Evolutionary conservation across 1,140 invertebrate species (phyloP).

Genomic region (Trichonephila clavata): DNA sequence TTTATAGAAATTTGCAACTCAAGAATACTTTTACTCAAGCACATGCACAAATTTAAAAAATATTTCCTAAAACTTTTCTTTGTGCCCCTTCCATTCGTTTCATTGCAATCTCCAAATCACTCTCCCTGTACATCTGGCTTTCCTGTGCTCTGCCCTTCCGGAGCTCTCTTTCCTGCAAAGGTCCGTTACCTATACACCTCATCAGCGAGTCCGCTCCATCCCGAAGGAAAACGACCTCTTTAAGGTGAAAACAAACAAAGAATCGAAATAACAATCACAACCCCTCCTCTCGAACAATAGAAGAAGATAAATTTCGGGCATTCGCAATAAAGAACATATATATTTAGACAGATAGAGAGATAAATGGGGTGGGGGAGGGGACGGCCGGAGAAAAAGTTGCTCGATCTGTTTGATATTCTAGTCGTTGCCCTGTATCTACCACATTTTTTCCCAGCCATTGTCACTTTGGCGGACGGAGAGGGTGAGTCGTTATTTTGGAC

Average conservation of each 20-base stretch:
- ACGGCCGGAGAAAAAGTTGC: too few relatives aligned
- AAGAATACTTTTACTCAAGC: too few relatives aligned
- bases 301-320: conserved; percentile 67
- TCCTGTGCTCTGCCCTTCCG: neutral
- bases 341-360: conserved; percentile 73
- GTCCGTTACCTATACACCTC: neutral
- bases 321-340: conserved; percentile 72
- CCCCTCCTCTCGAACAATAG: conserved; percentile 31
- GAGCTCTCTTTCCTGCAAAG: neutral
- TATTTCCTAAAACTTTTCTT: too few relatives aligned
- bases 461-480: conserved; percentile 47
- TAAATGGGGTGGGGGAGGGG: neutral
- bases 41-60: too few relatives aligned
- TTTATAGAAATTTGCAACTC: too few relatives aligned
- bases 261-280: conserved; percentile 52
- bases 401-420: conserved; percentile 69
- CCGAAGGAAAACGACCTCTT: conserved; percentile 60
- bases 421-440: conserved; percentile 64
- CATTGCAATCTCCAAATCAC: neutral
- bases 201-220: conserved; percentile 52
- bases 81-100: neutral
- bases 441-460: conserved; percentile 61
- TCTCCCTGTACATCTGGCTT: neutral
- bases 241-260: conserved; percentile 30
- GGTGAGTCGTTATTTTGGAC: conserved; percentile 63